Percentiles rank a stretch among this genome's conserved stretches.
These are phyloP conservation scores for Caiman crocodilus DNA, from an alignment of 2,797 vertebrate species.

Conservation along the genomic window DNA sequence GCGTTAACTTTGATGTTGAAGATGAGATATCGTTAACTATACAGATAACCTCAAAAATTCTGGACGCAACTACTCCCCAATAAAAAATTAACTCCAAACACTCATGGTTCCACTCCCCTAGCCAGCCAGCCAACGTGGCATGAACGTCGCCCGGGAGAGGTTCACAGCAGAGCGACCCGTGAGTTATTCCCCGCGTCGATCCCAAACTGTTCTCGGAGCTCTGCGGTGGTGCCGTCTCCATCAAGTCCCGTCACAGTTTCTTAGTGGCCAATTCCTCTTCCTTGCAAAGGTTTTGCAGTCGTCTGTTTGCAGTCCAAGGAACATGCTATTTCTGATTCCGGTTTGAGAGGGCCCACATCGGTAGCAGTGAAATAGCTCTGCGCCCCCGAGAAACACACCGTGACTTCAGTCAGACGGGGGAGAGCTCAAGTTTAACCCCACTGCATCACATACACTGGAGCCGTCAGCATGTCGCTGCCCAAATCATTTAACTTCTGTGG, in stretches of 20 bases:
- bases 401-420: not conserved
- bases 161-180: rapidly evolving
- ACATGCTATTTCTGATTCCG: not conserved
- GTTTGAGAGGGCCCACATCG: not conserved
- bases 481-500: conserved; percentile 40
- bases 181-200: rapidly evolving
- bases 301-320: not conserved
- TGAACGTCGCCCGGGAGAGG: rapidly evolving
- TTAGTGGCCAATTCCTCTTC: too few species aligned
- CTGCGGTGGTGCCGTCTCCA: not conserved
- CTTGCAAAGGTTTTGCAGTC: not conserved
- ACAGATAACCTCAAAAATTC: rapidly evolving
- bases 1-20: too few species aligned
- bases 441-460: conserved; percentile 2
- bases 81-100: not conserved
- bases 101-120: rapidly evolving
- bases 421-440: conserved; percentile 26
- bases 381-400: not conserved
- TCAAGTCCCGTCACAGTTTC: not conserved
- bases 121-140: rapidly evolving
- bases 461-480: conserved; percentile 11
- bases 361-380: not conserved
- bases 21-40: not conserved
- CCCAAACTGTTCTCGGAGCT: not conserved
- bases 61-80: not conserved